Conservation (phyloP, 2,113 vertebrate genomes). For the Serinus canaria region DNA sequence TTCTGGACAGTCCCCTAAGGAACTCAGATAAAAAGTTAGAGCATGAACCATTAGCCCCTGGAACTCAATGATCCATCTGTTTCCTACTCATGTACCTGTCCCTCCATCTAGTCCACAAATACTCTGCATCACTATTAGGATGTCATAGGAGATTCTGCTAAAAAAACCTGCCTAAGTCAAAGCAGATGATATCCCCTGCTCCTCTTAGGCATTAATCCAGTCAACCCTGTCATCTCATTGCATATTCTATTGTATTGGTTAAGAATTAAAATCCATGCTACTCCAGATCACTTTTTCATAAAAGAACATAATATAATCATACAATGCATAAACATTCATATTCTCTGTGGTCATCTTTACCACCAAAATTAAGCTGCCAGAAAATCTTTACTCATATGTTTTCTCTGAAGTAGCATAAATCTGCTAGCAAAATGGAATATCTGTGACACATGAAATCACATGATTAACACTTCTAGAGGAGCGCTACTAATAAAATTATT, state of each 20-base stretch:
- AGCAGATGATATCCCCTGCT: neutral
- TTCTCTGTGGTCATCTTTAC: neutral
- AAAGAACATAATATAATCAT: neutral
- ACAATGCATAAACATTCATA: neutral
- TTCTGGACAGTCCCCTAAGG: neutral
- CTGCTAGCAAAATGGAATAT: constrained; percentile 12
- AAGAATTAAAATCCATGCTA: neutral
- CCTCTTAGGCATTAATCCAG: neutral
- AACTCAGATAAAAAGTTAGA: neutral
- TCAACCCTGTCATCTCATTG: neutral
- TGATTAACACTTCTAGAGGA: constrained; percentile 38
- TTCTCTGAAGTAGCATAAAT: neutral
- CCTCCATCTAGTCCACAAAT: neutral
- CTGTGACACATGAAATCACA: neutral
- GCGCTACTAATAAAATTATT: constrained; percentile 27
- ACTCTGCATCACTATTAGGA: neutral
- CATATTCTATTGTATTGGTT: accelerated
- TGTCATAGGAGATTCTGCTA: neutral
- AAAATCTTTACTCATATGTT: constrained; percentile 19
- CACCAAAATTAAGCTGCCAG: neutral
- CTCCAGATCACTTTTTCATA: neutral
- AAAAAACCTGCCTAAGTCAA: neutral
- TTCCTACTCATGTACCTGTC: neutral
- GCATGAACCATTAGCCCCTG: neutral
- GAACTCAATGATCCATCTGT: neutral